A percentile compares a stretch with the other conserved stretches of the same genome.
Evolutionary conservation across 2,113 vertebrate genomes (phyloP).

Genomic region (Sylvicapra grimmia): DNA sequence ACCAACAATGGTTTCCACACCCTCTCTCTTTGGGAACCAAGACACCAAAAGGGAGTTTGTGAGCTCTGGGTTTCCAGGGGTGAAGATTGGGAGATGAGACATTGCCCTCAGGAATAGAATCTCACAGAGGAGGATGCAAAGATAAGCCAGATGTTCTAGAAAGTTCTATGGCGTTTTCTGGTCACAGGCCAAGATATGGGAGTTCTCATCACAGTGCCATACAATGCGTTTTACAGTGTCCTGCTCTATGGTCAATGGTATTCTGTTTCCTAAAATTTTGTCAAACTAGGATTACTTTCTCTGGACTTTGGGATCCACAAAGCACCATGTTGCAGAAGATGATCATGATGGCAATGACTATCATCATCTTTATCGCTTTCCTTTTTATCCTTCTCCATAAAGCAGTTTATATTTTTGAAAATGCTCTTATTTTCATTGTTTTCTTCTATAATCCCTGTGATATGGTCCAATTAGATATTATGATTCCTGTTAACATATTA

Average conservation of each 20-base stretch:
- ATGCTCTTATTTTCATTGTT: not conserved
- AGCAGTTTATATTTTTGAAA: not conserved
- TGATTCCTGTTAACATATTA: not conserved
- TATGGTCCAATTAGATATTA: not conserved
- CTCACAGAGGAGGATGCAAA: not conserved
- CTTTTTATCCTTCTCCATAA: not conserved
- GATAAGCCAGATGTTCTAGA: not conserved
- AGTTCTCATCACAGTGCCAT: not conserved
- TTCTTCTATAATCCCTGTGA: not conserved
- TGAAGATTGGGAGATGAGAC: not conserved
- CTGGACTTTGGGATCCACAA: not conserved
- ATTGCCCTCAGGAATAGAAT: not conserved
- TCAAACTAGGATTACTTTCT: not conserved
- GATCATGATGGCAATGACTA: not conserved
- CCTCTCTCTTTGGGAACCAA: not conserved
- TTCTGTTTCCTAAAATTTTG: not conserved
- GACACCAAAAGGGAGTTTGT: not conserved
- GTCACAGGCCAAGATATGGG: not conserved
- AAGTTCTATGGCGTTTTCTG: not conserved
- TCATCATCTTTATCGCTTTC: not conserved
- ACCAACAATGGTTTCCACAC: not conserved
- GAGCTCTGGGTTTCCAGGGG: not conserved
- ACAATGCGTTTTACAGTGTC: not conserved
- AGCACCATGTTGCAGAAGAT: too few relatives aligned
- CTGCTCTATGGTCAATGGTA: not conserved